Evolutionary conservation across 2,888 invertebrate species (phyloP).

Genomic region (Lucinisca nassula): DNA sequence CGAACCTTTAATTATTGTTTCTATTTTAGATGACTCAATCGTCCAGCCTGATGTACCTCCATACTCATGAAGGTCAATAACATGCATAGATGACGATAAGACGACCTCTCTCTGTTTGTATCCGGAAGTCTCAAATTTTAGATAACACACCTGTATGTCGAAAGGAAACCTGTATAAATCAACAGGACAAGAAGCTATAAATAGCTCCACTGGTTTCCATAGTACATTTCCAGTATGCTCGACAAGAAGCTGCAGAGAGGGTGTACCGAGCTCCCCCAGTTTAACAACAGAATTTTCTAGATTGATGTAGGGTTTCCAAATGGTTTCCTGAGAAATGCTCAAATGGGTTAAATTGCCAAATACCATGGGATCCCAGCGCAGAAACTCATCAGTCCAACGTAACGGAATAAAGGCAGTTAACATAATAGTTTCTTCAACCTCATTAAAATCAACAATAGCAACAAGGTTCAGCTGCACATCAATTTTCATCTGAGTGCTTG

Average conservation of each 20-base stretch:
- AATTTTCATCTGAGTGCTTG: not conserved
- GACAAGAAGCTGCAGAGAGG: constrained; percentile 41
- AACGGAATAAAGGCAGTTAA: not conserved
- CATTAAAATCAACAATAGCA: not conserved
- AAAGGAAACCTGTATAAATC: constrained; percentile 61
- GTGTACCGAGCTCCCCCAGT: constrained; percentile 52
- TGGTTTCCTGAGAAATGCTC: constrained; percentile 35
- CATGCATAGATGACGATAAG: constrained; percentile 25
- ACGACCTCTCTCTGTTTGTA: constrained; percentile 40
- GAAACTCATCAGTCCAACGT: constrained; percentile 10
- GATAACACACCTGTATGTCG: constrained; percentile 54
- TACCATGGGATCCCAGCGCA: constrained; percentile 47
- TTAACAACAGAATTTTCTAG: constrained; percentile 55
- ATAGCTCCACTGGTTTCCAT: constrained; percentile 56
- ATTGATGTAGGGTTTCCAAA: constrained; percentile 60
- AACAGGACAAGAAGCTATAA: constrained; percentile 49
- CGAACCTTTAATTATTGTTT: not conserved
- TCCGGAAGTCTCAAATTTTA: constrained; percentile 52
- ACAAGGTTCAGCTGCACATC: not conserved
- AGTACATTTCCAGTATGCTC: constrained; percentile 21
- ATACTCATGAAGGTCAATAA: constrained; percentile 42
- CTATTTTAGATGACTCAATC: constrained; percentile 31
- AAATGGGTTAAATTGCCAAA: constrained; percentile 43
- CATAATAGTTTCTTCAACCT: not conserved
- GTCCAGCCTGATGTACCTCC: constrained; percentile 54